Percentiles rank a stretch among this genome's conserved stretches.
Evolutionary conservation across 2,113 vertebrate genomes (phyloP).

Genomic region (Oncorhynchus mykiss): DNA sequence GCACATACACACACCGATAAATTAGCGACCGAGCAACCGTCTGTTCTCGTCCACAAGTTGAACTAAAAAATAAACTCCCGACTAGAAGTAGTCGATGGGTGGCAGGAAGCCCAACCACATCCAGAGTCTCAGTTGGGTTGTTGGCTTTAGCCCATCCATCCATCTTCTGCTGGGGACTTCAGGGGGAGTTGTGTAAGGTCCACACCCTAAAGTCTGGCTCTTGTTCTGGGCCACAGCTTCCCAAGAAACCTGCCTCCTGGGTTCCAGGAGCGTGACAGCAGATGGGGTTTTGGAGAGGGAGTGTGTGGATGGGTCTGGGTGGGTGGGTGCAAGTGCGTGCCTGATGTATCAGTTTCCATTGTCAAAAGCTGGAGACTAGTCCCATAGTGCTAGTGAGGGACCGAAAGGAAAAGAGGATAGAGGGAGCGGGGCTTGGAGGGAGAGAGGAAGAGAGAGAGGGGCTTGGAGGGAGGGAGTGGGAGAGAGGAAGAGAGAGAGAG

Average conservation of each 20-base stretch:
- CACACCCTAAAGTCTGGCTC: conserved; percentile 67
- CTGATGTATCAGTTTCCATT: neutral
- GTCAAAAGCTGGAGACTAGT: neutral
- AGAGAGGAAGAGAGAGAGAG: too few relatives aligned
- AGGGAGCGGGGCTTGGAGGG: conserved; percentile 4
- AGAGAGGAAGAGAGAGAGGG: neutral
- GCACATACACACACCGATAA: neutral
- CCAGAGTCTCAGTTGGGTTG: neutral
- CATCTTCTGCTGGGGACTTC: conserved; percentile 4
- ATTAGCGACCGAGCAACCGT: neutral
- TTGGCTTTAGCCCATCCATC: neutral
- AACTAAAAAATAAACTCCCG: neutral
- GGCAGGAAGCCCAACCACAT: neutral
- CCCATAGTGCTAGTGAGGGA: neutral
- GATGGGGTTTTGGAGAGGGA: neutral
- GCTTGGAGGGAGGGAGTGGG: too few relatives aligned
- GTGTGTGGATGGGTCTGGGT: neutral
- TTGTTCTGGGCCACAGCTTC: conserved; percentile 67
- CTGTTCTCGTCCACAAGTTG: neutral
- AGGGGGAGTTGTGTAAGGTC: conserved; percentile 19
- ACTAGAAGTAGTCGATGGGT: neutral
- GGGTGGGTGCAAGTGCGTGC: neutral
- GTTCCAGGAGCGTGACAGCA: conserved; percentile 73
- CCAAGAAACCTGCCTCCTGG: conserved; percentile 58
- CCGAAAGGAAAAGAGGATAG: conserved; percentile 19